Evolutionary conservation across 2,888 invertebrate genomes (phyloP), one percentile per base, ranked within the genome.

Genomic region (Branchinecta sandiegonensis): DNA sequence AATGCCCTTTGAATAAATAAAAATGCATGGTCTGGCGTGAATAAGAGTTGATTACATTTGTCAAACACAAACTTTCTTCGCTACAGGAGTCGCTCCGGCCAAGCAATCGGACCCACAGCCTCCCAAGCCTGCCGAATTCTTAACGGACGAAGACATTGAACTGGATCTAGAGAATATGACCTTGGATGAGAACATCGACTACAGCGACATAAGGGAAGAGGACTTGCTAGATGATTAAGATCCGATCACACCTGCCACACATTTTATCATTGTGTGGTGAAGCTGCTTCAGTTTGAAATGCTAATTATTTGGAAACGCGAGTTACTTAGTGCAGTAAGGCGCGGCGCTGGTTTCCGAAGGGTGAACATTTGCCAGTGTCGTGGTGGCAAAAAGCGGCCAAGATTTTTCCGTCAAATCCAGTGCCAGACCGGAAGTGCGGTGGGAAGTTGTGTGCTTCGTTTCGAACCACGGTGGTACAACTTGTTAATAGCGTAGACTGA

Each of bases 111-210:
- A 23, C 11, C 71, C 68, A 46, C 67, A 70, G 56, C 67, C 46
- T 70, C 69, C 56, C 73, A 72, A 66, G 73, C 74, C 65, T 78
- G 81, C 73, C 76, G 80, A 70, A 68, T 80, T 56, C 8, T 17
- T 56, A 17, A 56, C 63, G 73, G 84, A 85, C 75, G 85, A 85
- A 71, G 92, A 93, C 75, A 79, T 92, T 63, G 92, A 93, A 76
- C 78, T 88, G 66, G 93, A 93, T 77, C 83, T 93, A 68, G 90
- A 91, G 72, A 88, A 86, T 72, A 83, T 90, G 73, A 85, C 85
- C 72, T 79, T 94, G 47, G 91, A 92, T 76, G 88, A 88, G 71
- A 84, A 83, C 75, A 86, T 89, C 72, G 89, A 89, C 76, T 84
- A 85, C 69, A 84, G 83, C 77, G 87, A 87, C 77, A 83, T 87